A percentile compares a stretch with the other conserved stretches of the same genome.
These are phyloP conservation scores for Guaruba guarouba DNA, from an alignment of 2,113 vertebrate genomes.

Conservation along the genomic window DNA sequence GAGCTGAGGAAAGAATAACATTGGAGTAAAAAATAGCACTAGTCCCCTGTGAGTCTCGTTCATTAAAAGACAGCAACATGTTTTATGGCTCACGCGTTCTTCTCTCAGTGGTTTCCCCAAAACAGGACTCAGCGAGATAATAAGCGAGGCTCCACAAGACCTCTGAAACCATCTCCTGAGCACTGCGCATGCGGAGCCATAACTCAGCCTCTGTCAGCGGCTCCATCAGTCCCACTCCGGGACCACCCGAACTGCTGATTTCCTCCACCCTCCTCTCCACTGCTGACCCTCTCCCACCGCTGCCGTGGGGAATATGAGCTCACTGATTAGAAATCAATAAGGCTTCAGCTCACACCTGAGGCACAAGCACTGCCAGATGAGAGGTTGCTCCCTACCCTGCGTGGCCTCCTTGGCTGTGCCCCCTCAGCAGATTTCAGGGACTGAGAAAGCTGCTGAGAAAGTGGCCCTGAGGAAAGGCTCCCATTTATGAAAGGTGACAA, in stretches of 20 bases:
- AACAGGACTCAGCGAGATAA: constrained; percentile 13
- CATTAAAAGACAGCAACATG: constrained; percentile 41
- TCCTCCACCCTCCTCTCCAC: not conserved
- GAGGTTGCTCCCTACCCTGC: not conserved
- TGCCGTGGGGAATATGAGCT: not conserved
- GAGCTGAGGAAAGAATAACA: constrained; percentile 35
- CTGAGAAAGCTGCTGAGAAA: not conserved
- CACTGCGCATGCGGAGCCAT: not conserved
- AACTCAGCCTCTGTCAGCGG: constrained; percentile 52
- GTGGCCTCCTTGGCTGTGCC: not conserved
- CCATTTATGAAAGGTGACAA: not conserved
- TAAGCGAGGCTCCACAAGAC: not conserved
- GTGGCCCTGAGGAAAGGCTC: not conserved
- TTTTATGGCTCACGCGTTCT: constrained; percentile 32
- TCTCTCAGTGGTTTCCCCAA: not conserved
- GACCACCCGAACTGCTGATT: constrained; percentile 25
- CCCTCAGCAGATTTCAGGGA: not conserved
- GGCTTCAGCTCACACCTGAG: constrained; percentile 41
- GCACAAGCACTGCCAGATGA: not conserved
- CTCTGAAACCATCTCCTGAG: not conserved
- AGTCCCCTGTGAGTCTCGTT: not conserved
- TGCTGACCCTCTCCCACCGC: not conserved
- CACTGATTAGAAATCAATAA: constrained; percentile 29
- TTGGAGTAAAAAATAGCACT: constrained; percentile 16
- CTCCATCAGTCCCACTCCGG: constrained; percentile 1